Conservation (phyloP, 2,888 invertebrate genomes). For the Sisyra terminalis region DNA sequence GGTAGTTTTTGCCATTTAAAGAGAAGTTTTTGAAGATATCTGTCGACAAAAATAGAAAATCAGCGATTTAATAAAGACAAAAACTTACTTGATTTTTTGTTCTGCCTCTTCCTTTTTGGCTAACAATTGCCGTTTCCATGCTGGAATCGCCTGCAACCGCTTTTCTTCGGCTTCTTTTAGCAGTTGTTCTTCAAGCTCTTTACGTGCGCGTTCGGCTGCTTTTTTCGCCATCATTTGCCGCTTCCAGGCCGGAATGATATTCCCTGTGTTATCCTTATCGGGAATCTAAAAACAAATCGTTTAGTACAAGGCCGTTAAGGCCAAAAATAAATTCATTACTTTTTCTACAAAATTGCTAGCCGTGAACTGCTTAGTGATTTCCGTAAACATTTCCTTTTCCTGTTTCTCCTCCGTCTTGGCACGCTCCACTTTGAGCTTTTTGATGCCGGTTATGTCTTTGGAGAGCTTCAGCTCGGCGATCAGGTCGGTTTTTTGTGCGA, state of each 20-base stretch:
- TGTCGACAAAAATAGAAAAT: no score
- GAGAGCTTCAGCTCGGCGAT: conserved; percentile 87
- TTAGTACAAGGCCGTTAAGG: not conserved
- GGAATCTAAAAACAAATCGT: conserved; percentile 50
- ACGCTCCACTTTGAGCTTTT: conserved; percentile 80
- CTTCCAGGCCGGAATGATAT: conserved; percentile 87
- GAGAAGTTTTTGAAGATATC: no score
- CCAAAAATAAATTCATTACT: no score
- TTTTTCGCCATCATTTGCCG: conserved; percentile 89
- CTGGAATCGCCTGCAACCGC: conserved; percentile 72
- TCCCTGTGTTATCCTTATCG: conserved; percentile 74
- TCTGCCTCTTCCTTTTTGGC: conserved; percentile 67
- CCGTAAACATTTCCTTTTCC: conserved; percentile 69
- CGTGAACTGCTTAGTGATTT: conserved; percentile 70
- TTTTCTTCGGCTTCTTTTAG: conserved; percentile 71
- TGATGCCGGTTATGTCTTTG: conserved; percentile 85
- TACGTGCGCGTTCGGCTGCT: conserved; percentile 82
- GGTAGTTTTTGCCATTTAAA: no score
- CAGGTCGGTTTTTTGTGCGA: conserved; percentile 64
- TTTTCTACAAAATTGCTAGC: conserved; percentile 80
- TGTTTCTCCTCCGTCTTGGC: conserved; percentile 68
- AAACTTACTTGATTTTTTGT: conserved; percentile 50
- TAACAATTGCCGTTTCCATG: conserved; percentile 84
- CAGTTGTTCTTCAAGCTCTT: conserved; percentile 76
- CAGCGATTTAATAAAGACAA: not conserved